phyloP scores from a whole-genome alignment of 2,888 invertebrate species.

The Crocallis elinguaria region DNA sequence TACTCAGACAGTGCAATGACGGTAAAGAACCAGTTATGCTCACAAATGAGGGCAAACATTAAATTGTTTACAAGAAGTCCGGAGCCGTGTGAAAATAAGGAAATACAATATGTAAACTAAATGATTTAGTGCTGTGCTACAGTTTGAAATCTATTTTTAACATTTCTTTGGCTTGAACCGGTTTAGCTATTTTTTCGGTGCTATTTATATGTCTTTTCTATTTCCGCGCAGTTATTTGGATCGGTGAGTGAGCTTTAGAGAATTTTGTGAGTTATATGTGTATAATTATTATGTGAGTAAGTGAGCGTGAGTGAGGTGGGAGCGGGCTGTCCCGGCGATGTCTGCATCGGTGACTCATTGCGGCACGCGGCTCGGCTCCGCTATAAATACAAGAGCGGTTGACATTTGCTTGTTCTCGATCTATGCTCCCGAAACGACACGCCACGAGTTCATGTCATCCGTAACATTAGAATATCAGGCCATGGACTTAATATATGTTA shows the following conservation, averaged over 20 bases:
- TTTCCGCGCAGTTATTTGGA: slow-evolving; percentile 43
- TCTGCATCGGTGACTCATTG: slow-evolving; percentile 68
- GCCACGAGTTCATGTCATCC: slow-evolving; percentile 51
- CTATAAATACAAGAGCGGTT: slow-evolving; percentile 79
- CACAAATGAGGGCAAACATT: slow-evolving; percentile 4
- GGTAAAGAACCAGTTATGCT: slow-evolving; percentile 6
- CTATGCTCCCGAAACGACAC: slow-evolving; percentile 65
- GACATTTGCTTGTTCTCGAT: slow-evolving; percentile 80
- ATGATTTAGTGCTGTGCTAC: background rate
- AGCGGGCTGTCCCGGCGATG: slow-evolving; percentile 71
- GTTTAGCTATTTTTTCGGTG: slow-evolving; percentile 24
- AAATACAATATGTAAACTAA: slow-evolving; percentile 20
- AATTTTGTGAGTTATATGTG: slow-evolving; percentile 48
- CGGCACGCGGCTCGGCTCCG: slow-evolving; percentile 60
- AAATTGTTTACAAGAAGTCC: slow-evolving; percentile 11
- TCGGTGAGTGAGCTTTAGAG: slow-evolving; percentile 49
- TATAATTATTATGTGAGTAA: too few relatives aligned
- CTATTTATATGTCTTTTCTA: slow-evolving; percentile 41
- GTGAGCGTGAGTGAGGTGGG: slow-evolving; percentile 48
- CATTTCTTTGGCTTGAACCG: slow-evolving; percentile 9
- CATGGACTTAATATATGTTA: too few relatives aligned
- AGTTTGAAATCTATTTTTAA: slow-evolving; percentile 19
- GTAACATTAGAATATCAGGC: slow-evolving; percentile 25
- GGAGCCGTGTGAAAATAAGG: slow-evolving; percentile 15
- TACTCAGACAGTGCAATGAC: background rate